Conservation (phyloP, 2,113 vertebrate genomes). For the Oryzias woworae region DNA sequence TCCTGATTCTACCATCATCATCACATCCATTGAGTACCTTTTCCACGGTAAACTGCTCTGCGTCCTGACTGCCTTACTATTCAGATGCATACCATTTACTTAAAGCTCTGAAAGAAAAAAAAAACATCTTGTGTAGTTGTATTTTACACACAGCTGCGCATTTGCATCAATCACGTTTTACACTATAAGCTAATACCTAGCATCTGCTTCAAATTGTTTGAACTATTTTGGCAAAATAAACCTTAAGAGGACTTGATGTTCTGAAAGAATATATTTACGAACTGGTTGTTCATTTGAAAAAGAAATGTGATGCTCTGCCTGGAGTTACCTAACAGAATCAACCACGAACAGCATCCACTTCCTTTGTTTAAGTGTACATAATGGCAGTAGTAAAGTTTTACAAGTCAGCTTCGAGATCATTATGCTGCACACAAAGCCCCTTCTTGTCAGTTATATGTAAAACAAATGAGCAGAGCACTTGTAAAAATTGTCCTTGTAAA, state of each 20-base stretch:
- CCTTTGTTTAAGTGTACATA: constrained; percentile 69
- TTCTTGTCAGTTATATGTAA: constrained; percentile 61
- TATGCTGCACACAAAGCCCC: constrained; percentile 49
- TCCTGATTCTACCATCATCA: too few species aligned
- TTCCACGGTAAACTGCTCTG: too few species aligned
- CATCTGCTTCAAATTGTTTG: neutral
- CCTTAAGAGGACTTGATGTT: neutral
- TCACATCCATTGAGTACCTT: too few species aligned
- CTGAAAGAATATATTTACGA: constrained; percentile 4
- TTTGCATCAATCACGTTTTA: too few species aligned
- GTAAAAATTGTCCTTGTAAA: constrained; percentile 57
- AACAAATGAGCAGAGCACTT: constrained; percentile 58
- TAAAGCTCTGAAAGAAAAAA: too few species aligned
- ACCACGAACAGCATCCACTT: constrained; percentile 43
- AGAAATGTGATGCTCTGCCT: constrained; percentile 27
- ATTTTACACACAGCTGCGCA: too few species aligned
- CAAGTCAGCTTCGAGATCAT: constrained; percentile 68
- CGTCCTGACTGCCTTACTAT: too few species aligned
- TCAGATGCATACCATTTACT: too few species aligned
- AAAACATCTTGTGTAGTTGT: too few species aligned
- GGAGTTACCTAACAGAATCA: constrained; percentile 48
- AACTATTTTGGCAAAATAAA: constrained; percentile 1
- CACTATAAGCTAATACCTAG: neutral
- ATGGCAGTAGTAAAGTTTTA: constrained; percentile 75
- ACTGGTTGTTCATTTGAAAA: constrained; percentile 7